These are phyloP conservation scores for Ceratitis capitata DNA, from an alignment of 1,140 invertebrate species.

Conservation along the genomic window DNA sequence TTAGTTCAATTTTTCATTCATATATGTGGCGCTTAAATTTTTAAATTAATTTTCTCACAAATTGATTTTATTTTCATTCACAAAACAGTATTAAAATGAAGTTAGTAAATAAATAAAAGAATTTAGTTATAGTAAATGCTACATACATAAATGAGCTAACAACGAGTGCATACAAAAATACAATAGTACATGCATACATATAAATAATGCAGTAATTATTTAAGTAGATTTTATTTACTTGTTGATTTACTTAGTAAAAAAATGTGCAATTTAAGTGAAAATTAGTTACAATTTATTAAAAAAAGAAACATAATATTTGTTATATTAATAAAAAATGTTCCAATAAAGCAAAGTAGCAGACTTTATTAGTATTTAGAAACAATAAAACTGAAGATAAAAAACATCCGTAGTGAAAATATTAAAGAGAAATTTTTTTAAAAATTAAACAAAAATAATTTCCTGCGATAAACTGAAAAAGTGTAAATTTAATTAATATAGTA, in stretches of 20 bases:
- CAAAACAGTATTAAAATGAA: constrained; percentile 23
- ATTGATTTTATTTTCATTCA: no score
- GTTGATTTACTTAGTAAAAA: constrained; percentile 10
- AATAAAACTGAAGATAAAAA: background rate
- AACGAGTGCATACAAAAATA: constrained; percentile 22
- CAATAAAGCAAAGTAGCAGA: constrained; percentile 5
- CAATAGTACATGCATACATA: no score
- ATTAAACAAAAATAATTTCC: background rate
- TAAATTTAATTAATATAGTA: background rate
- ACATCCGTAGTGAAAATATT: background rate
- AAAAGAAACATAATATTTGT: background rate
- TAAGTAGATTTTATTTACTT: constrained; percentile 28
- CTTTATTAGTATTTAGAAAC: background rate
- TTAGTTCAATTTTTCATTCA: no score
- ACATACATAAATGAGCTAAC: no score
- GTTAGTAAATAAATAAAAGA: background rate
- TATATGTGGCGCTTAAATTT: no score
- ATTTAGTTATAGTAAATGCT: background rate
- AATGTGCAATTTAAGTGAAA: background rate
- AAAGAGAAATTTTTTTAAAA: background rate
- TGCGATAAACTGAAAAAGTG: background rate
- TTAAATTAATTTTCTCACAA: no score
- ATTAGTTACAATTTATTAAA: background rate
- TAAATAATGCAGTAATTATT: constrained; percentile 13
- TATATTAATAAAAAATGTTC: constrained; percentile 6